A percentile compares a stretch with the other conserved stretches of the same genome.
Conservation (phyloP, 2,113 vertebrate species). For the Bubo bubo region DNA sequence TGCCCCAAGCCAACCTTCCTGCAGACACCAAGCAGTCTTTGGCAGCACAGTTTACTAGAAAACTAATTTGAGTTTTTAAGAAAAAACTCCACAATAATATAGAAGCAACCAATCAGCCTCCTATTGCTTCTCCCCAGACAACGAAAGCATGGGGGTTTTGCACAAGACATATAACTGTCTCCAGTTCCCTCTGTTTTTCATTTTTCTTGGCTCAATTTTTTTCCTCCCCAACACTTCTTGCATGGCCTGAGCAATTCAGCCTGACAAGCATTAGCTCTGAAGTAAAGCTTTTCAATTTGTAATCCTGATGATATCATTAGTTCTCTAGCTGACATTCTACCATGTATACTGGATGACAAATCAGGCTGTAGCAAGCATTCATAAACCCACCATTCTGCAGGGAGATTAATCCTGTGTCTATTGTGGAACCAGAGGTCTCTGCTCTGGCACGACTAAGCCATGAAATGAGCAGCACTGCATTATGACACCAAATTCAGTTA, state of each 20-base stretch:
- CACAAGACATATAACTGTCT: neutral
- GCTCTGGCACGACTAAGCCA: neutral
- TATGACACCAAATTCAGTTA: neutral
- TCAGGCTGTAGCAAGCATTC: neutral
- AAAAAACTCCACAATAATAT: neutral
- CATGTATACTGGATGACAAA: neutral
- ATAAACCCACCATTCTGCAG: neutral
- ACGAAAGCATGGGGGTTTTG: neutral
- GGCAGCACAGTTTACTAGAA: neutral
- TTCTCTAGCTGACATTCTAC: neutral
- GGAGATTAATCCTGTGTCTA: neutral
- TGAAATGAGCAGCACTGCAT: neutral
- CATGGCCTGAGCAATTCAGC: neutral
- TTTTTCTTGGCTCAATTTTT: neutral
- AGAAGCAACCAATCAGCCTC: neutral
- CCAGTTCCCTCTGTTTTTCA: neutral
- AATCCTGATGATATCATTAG: neutral
- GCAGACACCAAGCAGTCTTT: neutral
- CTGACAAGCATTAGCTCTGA: neutral
- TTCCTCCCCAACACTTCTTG: neutral
- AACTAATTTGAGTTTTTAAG: neutral
- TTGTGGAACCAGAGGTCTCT: neutral
- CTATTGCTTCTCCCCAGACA: neutral
- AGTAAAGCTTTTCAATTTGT: slow-evolving; percentile 3
- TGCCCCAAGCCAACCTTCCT: neutral